These are phyloP conservation scores for Drosophila setosimentum DNA, from an alignment of 2,888 invertebrate genomes.

Conservation along the genomic window DNA sequence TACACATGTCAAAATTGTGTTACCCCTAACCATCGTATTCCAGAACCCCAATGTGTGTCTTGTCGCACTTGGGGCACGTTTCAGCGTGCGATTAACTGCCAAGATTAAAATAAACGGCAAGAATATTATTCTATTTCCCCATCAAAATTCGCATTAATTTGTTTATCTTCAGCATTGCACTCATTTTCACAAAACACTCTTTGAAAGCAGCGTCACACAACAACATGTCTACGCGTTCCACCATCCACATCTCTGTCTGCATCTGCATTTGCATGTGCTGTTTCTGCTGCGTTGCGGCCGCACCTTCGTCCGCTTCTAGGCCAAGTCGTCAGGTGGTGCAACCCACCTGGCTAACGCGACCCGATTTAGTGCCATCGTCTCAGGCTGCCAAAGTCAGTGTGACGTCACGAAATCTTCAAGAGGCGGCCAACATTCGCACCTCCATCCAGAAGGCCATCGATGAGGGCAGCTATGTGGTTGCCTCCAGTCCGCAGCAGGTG, in stretches of 20 bases:
- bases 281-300: background rate
- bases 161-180: background rate
- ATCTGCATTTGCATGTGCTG: constrained; percentile 2
- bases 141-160: constrained; percentile 6
- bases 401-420: constrained; percentile 62
- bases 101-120: constrained; percentile 32
- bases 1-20: background rate
- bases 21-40: background rate
- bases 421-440: constrained; percentile 67
- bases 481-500: constrained; percentile 64
- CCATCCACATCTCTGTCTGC: background rate
- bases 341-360: constrained; percentile 68
- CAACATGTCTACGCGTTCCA: constrained; percentile 18
- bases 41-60: background rate
- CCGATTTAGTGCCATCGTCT: constrained; percentile 1
- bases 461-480: constrained; percentile 67
- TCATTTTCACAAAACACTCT: background rate
- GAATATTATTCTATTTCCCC: constrained; percentile 12
- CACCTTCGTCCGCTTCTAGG: background rate
- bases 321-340: constrained; percentile 70
- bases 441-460: constrained; percentile 72
- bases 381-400: constrained; percentile 58
- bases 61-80: constrained; percentile 30
- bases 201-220: background rate
- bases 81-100: constrained; percentile 29